Conservation (phyloP, 1,140 invertebrate genomes). For the Platyura marginata region DNA sequence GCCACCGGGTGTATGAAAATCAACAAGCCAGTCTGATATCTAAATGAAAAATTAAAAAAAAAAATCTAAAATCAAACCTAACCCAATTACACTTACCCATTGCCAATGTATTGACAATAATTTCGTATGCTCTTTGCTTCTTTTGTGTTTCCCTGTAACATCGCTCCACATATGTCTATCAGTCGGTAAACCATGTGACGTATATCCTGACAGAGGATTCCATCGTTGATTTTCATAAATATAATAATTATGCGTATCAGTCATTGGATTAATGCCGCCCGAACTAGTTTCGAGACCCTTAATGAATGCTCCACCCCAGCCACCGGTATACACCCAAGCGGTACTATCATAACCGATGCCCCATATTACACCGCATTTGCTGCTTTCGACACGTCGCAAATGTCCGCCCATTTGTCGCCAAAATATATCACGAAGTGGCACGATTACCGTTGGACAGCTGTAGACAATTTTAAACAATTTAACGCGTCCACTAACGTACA, state of each 20-base stretch:
- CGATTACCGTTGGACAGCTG: constrained; percentile 38
- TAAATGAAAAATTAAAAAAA: constrained; percentile 14
- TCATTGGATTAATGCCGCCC: constrained; percentile 54
- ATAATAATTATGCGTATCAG: constrained; percentile 64
- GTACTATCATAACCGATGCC: constrained; percentile 69
- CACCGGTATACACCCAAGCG: constrained; percentile 69
- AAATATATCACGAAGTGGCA: constrained; percentile 52
- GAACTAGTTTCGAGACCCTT: constrained; percentile 47
- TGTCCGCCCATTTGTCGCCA: constrained; percentile 75
- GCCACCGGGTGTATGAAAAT: constrained; percentile 74
- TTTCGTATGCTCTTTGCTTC: constrained; percentile 68
- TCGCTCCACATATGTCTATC: constrained; percentile 85
- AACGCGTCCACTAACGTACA: constrained; percentile 48
- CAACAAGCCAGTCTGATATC: constrained; percentile 77
- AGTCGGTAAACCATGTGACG: constrained; percentile 63
- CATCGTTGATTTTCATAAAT: constrained; percentile 89
- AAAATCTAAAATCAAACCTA: not conserved
- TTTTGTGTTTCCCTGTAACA: constrained; percentile 56
- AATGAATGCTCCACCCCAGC: constrained; percentile 63
- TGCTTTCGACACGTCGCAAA: constrained; percentile 56
- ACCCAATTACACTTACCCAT: constrained; percentile 41
- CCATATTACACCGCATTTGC: constrained; percentile 63
- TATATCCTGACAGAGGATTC: constrained; percentile 62
- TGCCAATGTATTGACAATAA: constrained; percentile 72
- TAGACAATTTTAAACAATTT: constrained; percentile 47